Percentiles rank a stretch among this genome's conserved stretches.
These are phyloP conservation scores for Rhabdornis inornatus DNA, from an alignment of 2,113 vertebrate species.

Conservation along the genomic window DNA sequence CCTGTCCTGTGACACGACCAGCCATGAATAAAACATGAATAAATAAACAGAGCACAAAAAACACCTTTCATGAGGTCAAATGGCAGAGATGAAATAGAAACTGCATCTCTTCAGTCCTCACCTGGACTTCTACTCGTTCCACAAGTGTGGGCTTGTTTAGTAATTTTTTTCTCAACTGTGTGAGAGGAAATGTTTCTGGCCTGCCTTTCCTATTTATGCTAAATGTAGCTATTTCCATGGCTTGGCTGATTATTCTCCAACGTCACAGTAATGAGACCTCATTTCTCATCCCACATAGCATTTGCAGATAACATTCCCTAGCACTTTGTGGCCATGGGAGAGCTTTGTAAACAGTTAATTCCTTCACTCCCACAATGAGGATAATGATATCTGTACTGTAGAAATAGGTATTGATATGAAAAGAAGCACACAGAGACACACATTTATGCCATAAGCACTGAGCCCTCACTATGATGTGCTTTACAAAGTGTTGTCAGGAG, in stretches of 20 bases:
- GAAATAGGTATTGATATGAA: rapidly evolving
- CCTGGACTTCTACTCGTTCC: background rate
- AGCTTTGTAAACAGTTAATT: background rate
- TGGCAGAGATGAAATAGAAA: background rate
- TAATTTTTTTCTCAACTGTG: background rate
- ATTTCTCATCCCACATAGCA: background rate
- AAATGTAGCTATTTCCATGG: background rate
- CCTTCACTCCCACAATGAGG: background rate
- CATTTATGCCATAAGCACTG: rapidly evolving
- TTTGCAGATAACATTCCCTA: background rate
- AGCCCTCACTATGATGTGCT: background rate
- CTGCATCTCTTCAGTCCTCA: background rate
- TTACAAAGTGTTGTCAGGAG: background rate
- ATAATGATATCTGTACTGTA: background rate
- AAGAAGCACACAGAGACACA: background rate
- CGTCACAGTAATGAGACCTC: background rate
- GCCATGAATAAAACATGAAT: background rate
- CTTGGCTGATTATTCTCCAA: background rate
- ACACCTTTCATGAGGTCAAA: background rate
- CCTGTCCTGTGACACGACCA: background rate
- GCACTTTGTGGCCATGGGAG: background rate
- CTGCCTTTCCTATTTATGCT: background rate
- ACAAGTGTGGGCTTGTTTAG: background rate
- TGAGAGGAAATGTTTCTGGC: background rate
- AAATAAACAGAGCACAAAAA: background rate